A percentile compares a stretch with the other conserved stretches of the same genome.
Conservation (phyloP, 2,888 invertebrate genomes). For the Tipula lateralis region DNA sequence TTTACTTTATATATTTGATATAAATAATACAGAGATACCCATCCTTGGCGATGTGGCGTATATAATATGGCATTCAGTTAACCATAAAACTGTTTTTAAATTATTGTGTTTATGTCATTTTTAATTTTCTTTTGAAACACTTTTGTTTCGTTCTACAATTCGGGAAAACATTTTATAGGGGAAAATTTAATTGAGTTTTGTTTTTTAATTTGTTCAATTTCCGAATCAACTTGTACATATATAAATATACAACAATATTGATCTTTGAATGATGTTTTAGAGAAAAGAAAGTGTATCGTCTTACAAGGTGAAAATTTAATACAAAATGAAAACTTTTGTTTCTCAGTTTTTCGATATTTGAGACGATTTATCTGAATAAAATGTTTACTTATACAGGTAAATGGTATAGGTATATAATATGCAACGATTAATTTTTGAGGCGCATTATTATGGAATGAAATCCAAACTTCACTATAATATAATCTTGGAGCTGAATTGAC, state of each 20-base stretch:
- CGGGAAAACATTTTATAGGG: not conserved
- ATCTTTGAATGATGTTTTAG: not conserved
- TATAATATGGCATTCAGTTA: not conserved
- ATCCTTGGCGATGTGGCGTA: not conserved
- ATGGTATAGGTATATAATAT: too few species aligned
- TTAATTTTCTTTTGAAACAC: conserved; percentile 2
- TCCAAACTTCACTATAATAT: too few species aligned
- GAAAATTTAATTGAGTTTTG: not conserved
- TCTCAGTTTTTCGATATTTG: not conserved
- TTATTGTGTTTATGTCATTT: not conserved
- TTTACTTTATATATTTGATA: not conserved
- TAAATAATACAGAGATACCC: not conserved
- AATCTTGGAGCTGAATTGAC: too few species aligned
- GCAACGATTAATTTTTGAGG: too few species aligned
- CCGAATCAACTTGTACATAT: not conserved
- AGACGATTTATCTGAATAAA: too few species aligned
- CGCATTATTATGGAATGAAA: too few species aligned
- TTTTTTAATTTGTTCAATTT: not conserved
- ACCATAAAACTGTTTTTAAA: not conserved
- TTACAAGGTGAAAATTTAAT: not conserved
- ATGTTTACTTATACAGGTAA: too few species aligned
- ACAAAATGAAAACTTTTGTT: not conserved
- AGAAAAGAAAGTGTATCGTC: not conserved
- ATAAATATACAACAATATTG: not conserved
- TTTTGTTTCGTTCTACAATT: not conserved